Evolutionary conservation across 2,888 invertebrate species (phyloP), one percentile per base, ranked within the genome.

Genomic region (Metellina segmentata): DNA sequence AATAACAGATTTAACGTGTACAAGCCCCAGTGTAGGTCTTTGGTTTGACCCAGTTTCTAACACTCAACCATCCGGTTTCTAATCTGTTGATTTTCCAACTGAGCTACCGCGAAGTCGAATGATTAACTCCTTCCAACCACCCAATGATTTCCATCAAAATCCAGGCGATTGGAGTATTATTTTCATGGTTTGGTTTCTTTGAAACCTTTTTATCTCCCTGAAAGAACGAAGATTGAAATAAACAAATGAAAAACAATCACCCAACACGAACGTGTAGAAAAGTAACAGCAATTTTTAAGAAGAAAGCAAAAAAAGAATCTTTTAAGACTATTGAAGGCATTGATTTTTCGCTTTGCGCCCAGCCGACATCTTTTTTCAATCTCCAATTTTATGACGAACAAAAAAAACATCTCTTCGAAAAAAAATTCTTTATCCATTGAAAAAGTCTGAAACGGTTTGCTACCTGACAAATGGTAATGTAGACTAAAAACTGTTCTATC

Each of bases 381-480:
- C 61, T 61, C 61, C 61, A 16, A 16, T 61, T 61, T 61, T 61
- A 61, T 11, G 61, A 61, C 61, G 16, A 1, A 61, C 16, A 61
- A 8, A 61, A 61, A 61, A 61, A 61, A 61, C 9, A 61, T 61
- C 34, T 4, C 34, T 34, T 4, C 34, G 34, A 34, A 34, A 34
- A 34, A 34, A 34, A 34, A 34, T 51, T 77, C 51, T 52, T 77
- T 16, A 51, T 16, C 61, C 61, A 53, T 79, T 20, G 79, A 61
- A 79, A 79, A 79, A 79, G 20, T 79, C 53, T 16, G 61, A 79
- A 20, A 20, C 34, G 79, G 20, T 61, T 79, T 61, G 34, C 79
- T 61, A 48, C 79, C 79, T 79, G 79, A 79, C 79, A 79, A 79
- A 79, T 79, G 79, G 79, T 34, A 79, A 79, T 34, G 79, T 34